Percentiles rank a stretch among this genome's conserved stretches.
These are phyloP conservation scores for Antigone vipio DNA, from an alignment of 2,113 vertebrate genomes.

Conservation along the genomic window DNA sequence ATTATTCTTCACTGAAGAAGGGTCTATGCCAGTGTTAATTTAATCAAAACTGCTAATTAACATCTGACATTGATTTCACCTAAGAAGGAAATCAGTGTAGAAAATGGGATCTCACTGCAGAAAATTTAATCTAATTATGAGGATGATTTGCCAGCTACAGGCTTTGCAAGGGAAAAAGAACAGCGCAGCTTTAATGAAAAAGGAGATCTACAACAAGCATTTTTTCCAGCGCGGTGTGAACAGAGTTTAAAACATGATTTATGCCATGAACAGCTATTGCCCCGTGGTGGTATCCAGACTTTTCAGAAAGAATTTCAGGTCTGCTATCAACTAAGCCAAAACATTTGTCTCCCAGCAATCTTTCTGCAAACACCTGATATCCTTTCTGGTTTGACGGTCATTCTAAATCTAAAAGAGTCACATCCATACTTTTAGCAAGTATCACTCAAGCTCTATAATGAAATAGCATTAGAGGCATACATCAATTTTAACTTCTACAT, in stretches of 20 bases:
- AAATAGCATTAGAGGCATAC: not conserved
- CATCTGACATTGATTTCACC: slow-evolving; percentile 67
- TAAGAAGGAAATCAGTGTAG: slow-evolving; percentile 20
- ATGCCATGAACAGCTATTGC: not conserved
- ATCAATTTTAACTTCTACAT: not conserved
- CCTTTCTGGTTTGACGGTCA: not conserved
- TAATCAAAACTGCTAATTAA: slow-evolving; percentile 74
- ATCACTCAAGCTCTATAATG: not conserved
- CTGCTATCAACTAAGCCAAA: not conserved
- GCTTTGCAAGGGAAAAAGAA: not conserved
- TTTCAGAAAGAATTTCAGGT: not conserved
- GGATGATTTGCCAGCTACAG: not conserved
- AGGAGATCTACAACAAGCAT: not conserved
- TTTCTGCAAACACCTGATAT: not conserved
- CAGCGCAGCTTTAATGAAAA: not conserved
- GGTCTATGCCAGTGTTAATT: slow-evolving; percentile 56
- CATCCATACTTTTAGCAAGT: not conserved
- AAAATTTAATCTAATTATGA: slow-evolving; percentile 34
- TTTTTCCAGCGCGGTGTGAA: not conserved
- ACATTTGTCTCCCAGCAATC: not conserved
- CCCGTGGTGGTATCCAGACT: not conserved
- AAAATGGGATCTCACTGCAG: slow-evolving; percentile 28
- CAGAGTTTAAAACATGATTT: not conserved
- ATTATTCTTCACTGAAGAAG: slow-evolving; percentile 55
- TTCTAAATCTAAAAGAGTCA: not conserved